Conservation (phyloP, 1,140 invertebrate species). For the Lepeophtheirus salmonis region DNA sequence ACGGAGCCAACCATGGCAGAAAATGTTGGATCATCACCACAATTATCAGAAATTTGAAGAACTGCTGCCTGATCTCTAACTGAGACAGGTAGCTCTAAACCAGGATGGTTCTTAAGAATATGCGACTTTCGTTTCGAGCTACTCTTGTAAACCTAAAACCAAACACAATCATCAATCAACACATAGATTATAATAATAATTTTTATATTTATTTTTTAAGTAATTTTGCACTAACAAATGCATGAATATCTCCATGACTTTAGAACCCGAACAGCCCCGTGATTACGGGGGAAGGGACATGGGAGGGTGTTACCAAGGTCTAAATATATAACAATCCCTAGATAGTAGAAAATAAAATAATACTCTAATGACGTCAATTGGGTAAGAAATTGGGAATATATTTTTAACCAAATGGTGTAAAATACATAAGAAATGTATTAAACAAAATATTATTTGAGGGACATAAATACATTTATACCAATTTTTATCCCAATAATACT, state of each 20-base stretch:
- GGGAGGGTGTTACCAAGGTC: neutral
- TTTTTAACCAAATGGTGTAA: neutral
- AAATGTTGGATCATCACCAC: conserved; percentile 36
- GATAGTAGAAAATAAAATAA: neutral
- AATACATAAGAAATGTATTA: neutral
- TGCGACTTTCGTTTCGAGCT: conserved; percentile 65
- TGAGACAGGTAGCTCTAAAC: conserved; percentile 39
- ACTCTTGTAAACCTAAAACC: conserved; percentile 50
- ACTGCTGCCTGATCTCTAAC: conserved; percentile 1
- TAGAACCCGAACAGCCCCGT: neutral
- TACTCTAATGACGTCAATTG: no score
- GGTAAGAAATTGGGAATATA: no score
- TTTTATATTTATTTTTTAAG: neutral
- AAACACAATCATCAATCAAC: neutral
- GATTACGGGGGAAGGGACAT: no score
- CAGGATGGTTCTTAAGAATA: conserved; percentile 66
- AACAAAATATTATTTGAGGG: neutral
- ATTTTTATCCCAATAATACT: no score
- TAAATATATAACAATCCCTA: neutral
- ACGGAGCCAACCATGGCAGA: conserved; percentile 50
- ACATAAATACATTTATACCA: no score
- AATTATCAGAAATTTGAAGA: neutral
- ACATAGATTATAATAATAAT: neutral
- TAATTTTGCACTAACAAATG: neutral
- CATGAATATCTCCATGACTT: neutral